phyloP scores from a whole-genome alignment of 2,888 invertebrate species.

The Tryphoninae sp. region DNA sequence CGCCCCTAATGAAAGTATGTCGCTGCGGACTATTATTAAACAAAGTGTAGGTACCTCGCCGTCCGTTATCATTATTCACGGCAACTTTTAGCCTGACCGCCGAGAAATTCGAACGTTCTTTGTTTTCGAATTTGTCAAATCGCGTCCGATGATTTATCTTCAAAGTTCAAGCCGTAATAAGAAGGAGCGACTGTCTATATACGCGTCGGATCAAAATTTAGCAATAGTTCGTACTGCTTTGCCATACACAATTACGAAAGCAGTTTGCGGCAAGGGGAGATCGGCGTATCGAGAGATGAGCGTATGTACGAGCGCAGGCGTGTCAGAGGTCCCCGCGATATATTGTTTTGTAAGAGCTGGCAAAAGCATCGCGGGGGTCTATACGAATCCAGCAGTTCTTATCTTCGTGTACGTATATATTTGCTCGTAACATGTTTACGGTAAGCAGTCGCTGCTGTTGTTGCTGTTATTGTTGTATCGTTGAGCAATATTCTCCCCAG shows the following conservation, averaged over 20 bases:
- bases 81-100: not conserved
- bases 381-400: not conserved
- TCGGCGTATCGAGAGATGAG: not conserved
- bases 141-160: too few relatives aligned
- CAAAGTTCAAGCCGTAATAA: not conserved
- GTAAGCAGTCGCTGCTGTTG: too few relatives aligned
- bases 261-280: constrained; percentile 26
- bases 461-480: too few relatives aligned
- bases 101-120: too few relatives aligned
- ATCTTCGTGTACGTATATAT: not conserved
- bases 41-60: not conserved
- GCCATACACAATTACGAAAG: constrained; percentile 48
- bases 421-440: not conserved
- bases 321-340: constrained; percentile 46
- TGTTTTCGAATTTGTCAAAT: too few relatives aligned
- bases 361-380: constrained; percentile 70
- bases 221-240: constrained; percentile 23
- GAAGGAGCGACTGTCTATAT: not conserved
- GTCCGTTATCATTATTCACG: not conserved
- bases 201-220: constrained; percentile 22
- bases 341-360: constrained; percentile 67
- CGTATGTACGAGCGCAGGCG: not conserved
- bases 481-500: constrained; percentile 16
- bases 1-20: constrained; percentile 41
- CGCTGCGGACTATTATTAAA: constrained; percentile 8